These are phyloP conservation scores for Lonchura striata DNA, from an alignment of 2,113 vertebrate genomes.

Conservation along the genomic window DNA sequence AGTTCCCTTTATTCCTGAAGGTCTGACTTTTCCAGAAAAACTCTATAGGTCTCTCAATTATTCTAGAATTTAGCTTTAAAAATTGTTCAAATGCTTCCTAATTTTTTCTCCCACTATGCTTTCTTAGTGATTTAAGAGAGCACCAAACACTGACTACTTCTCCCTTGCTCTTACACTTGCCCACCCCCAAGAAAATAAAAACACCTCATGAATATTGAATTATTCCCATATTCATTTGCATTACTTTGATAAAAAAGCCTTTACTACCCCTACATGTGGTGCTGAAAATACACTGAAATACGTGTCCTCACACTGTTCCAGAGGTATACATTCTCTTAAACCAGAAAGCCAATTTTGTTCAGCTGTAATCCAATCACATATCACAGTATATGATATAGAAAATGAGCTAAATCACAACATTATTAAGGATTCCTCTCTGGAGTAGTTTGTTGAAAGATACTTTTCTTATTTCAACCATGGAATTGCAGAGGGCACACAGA, in stretches of 20 bases:
- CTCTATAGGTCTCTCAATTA: not conserved
- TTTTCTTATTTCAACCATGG: not conserved
- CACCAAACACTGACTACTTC: not conserved
- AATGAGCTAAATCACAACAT: not conserved
- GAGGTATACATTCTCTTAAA: not conserved
- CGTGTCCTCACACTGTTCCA: not conserved
- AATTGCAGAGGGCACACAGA: not conserved
- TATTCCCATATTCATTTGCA: not conserved
- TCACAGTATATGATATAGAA: not conserved
- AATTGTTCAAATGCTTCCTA: not conserved
- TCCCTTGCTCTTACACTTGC: not conserved
- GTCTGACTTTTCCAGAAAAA: not conserved
- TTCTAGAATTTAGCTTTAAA: not conserved
- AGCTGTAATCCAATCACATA: not conserved
- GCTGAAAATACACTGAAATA: not conserved
- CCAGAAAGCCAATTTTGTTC: not conserved
- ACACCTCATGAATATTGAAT: not conserved
- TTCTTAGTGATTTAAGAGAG: not conserved
- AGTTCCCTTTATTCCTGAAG: not conserved
- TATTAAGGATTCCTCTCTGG: not conserved
- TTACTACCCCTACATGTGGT: not conserved
- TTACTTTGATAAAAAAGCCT: not conserved
- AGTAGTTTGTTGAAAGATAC: not conserved
- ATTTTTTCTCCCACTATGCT: not conserved
- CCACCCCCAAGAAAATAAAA: not conserved